Evolutionary conservation across 1,140 invertebrate genomes (phyloP).

Genomic region (Akabosia matsudoensis): DNA sequence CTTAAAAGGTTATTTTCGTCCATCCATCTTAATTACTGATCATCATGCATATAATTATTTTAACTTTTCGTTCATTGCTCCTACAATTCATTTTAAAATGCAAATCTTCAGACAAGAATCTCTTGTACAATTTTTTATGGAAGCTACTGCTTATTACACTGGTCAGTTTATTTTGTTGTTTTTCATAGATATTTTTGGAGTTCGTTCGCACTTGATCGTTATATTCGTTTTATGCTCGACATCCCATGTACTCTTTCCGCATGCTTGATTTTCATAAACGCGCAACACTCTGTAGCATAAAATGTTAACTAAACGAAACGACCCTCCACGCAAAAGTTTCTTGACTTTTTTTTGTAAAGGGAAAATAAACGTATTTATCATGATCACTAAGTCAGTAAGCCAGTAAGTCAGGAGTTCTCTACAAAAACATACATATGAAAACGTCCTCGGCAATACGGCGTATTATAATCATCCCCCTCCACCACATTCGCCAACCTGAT

Average conservation of each 20-base stretch:
- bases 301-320: too few relatives aligned
- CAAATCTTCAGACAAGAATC: neutral
- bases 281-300: neutral
- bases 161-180: neutral
- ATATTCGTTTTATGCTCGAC: neutral
- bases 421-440: neutral
- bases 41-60: neutral
- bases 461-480: too few relatives aligned
- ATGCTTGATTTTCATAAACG: neutral
- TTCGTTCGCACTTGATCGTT: constrained; percentile 1
- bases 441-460: neutral
- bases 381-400: neutral
- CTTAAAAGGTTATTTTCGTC: neutral
- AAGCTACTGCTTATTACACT: neutral
- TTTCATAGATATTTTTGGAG: neutral
- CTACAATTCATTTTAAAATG: neutral
- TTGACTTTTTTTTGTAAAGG: neutral
- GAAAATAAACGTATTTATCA: too few relatives aligned
- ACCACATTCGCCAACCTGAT: too few relatives aligned
- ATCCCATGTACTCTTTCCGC: neutral
- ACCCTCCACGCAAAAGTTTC: neutral
- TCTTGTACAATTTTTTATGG: neutral
- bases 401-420: neutral
- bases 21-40: neutral
- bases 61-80: neutral